These are phyloP conservation scores for Phainopepla nitens DNA, from an alignment of 2,113 vertebrate genomes.

Conservation along the genomic window DNA sequence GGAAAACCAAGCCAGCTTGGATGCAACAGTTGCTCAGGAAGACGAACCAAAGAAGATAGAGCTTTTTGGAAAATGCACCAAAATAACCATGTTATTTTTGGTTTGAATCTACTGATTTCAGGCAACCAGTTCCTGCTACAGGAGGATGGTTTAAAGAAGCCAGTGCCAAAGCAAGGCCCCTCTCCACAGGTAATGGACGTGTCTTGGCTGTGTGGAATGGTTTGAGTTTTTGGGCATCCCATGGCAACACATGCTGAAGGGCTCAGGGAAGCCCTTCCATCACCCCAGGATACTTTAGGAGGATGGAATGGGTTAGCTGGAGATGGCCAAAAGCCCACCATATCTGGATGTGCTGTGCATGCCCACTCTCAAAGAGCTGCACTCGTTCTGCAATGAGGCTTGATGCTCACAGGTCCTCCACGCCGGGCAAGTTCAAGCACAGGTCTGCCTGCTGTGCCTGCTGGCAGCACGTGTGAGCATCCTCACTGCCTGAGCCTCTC, in stretches of 20 bases:
- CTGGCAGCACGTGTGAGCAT: neutral
- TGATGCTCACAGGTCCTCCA: neutral
- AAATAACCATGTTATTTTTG: neutral
- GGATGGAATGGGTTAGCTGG: neutral
- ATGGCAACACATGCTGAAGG: neutral
- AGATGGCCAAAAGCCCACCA: neutral
- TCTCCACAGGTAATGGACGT: accelerated
- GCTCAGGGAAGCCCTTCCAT: neutral
- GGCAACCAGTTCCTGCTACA: neutral
- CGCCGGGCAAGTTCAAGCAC: neutral
- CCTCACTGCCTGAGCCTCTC: neutral
- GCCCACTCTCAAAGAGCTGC: neutral
- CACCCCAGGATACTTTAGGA: neutral
- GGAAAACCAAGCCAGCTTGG: neutral
- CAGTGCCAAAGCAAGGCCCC: neutral
- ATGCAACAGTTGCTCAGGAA: neutral
- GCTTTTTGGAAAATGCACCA: neutral
- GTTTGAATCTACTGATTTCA: neutral
- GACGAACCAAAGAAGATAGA: neutral
- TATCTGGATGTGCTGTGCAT: neutral
- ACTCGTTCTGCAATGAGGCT: accelerated
- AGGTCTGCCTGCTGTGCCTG: neutral
- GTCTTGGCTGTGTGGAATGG: neutral
- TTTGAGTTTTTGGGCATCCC: neutral
- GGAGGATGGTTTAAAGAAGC: neutral